Evolutionary conservation across 2,113 vertebrate species (phyloP).

Genomic region (Ceyx margarethae): DNA sequence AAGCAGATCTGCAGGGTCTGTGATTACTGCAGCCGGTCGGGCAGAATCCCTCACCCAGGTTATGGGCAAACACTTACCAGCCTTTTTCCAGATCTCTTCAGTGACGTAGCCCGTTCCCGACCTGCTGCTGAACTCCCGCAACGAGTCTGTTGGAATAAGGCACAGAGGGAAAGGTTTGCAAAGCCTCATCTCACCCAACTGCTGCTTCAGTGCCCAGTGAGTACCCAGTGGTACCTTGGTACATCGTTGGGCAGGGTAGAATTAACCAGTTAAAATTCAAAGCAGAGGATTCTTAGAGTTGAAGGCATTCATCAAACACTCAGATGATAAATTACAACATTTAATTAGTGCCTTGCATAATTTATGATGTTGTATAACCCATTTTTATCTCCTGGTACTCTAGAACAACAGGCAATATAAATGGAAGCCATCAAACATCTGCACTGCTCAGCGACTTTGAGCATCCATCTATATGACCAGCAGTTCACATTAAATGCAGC

Average conservation of each 20-base stretch:
- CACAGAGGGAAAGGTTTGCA: constrained; percentile 14
- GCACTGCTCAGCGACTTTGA: not conserved
- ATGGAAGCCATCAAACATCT: not conserved
- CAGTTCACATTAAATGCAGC: not conserved
- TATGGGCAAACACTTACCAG: constrained; percentile 78
- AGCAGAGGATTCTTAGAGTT: not conserved
- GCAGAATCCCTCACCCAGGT: not conserved
- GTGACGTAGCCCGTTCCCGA: constrained; percentile 91
- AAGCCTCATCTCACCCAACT: not conserved
- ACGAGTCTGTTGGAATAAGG: constrained; percentile 79
- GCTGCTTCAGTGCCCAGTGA: not conserved
- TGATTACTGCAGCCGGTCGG: fast-evolving
- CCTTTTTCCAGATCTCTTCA: constrained; percentile 98
- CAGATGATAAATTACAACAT: constrained; percentile 25
- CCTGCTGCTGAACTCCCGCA: constrained; percentile 87
- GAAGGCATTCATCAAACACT: not conserved
- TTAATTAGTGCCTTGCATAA: constrained; percentile 54
- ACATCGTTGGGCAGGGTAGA: fast-evolving
- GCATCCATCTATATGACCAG: not conserved
- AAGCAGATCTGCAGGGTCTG: not conserved
- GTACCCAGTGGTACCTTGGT: fast-evolving
- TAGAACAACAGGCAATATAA: not conserved
- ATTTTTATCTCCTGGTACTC: constrained; percentile 2
- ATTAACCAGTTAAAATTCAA: not conserved
- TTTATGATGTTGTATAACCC: constrained; percentile 18